Percentiles rank a stretch among this genome's conserved stretches.
These are phyloP conservation scores for Charanyca ferruginea DNA, from an alignment of 2,888 invertebrate species.

Conservation along the genomic window DNA sequence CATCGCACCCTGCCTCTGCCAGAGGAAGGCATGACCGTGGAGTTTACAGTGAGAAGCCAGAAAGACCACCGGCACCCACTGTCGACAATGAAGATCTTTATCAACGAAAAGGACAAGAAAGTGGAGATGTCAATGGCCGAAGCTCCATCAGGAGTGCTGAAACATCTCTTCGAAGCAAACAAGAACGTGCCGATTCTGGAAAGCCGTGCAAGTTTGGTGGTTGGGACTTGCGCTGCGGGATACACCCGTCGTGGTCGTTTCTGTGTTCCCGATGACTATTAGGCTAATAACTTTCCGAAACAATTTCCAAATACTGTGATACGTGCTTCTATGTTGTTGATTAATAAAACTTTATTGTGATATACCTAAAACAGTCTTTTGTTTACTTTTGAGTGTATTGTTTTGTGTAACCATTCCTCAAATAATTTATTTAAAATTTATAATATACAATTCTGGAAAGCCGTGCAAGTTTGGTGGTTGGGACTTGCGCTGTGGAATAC, in stretches of 20 bases:
- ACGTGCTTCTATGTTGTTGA: conserved; percentile 29
- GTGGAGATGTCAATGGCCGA: conserved; percentile 36
- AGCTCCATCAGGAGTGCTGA: conserved; percentile 29
- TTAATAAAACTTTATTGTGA: conserved; percentile 28
- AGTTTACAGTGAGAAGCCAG: conserved; percentile 58
- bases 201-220: conserved; percentile 57
- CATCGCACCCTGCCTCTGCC: conserved; percentile 52
- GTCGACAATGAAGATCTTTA: conserved; percentile 54
- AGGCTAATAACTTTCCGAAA: neutral
- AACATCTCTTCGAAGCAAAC: conserved; percentile 8
- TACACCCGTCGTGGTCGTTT: conserved; percentile 59
- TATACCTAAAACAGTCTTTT: too few species aligned
- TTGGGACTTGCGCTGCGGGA: conserved; percentile 66
- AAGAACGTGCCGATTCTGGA: conserved; percentile 41
- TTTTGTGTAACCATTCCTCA: too few species aligned
- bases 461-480: conserved; percentile 58
- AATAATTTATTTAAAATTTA: too few species aligned
- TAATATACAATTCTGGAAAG: conserved; percentile 47
- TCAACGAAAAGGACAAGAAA: conserved; percentile 42
- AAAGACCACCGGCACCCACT: conserved; percentile 29
- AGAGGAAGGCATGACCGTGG: conserved; percentile 61
- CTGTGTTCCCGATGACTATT: conserved; percentile 67
- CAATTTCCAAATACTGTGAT: conserved; percentile 9
- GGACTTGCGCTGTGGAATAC: conserved; percentile 66
- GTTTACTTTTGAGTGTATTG: too few species aligned